Evolutionary conservation across 1,140 invertebrate species (phyloP), one percentile per base, ranked within the genome.

Genomic region (Myzus persicae): DNA sequence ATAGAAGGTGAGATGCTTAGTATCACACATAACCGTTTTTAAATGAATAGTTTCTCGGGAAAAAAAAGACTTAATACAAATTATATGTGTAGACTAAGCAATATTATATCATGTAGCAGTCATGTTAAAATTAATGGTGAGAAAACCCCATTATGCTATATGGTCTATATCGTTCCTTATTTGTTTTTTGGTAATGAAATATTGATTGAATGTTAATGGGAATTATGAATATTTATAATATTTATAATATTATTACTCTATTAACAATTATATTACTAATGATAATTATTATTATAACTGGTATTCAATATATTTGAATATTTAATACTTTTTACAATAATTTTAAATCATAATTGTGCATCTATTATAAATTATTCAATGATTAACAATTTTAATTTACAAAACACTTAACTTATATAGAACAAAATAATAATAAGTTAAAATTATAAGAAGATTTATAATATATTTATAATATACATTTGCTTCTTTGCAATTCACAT

Each of bases 1-100:
- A 24, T 40, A 38, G 9, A 51, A 40, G 11, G 24, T 40, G 24
- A 89, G n/a, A 26, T 40, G 9, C 22, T 54, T 51, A 22, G 24
- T n/a, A 87, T 87, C 31, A 44, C 2, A 89, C 24, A 26, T 14
- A 42, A 59, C 26, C 40, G 11, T 59, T 90, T 67, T 42, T 59
- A 40, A 51, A 40, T 22, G 9, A 90, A 67, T 44, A 67, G 38
- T 59, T 90, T 59, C 51, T 59, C 51, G 51, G 88, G 36, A 90
- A 90, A 90, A 67, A 42, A 59, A 90, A 90, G 89, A 90, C 89
- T 90, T 90, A 59, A 67, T 59, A 40, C 7, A 42, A 67, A 67
- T 90, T 31, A 59, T 90, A 90, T 67, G 89, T 67, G 89, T 90
- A 90, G 51, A 90, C 89, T 90, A 90, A 90, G 89, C 89, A 67